Evolutionary conservation across 2,797 vertebrate genomes (phyloP).

Genomic region (Pogonophryne albipinna): DNA sequence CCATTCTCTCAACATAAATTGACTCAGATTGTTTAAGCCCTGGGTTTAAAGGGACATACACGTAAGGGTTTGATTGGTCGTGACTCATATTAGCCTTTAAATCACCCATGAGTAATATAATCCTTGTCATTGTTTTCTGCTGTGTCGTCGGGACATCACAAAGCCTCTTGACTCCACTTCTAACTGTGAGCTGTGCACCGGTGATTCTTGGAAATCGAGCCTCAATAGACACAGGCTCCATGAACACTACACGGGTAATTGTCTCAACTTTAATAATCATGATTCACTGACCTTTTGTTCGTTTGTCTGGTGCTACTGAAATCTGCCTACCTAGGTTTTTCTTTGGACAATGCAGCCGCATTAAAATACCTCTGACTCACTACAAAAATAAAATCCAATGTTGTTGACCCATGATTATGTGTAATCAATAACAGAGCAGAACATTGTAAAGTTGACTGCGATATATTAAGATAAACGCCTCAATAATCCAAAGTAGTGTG

Average conservation of each 20-base stretch:
- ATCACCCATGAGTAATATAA: conserved; percentile 18
- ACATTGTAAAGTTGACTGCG: background rate
- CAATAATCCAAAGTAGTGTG: background rate
- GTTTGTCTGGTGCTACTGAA: background rate
- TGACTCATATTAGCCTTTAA: conserved; percentile 21
- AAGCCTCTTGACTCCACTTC: conserved; percentile 21
- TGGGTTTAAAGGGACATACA: conserved; percentile 18
- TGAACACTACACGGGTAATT: background rate
- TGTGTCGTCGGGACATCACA: conserved; percentile 9
- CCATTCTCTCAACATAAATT: background rate
- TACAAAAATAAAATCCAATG: background rate
- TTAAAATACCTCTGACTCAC: too few relatives aligned
- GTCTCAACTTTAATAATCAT: conserved; percentile 12
- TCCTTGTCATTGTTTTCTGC: conserved; percentile 7
- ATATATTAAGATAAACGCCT: background rate
- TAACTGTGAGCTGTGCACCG: conserved; percentile 1
- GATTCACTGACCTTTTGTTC: background rate
- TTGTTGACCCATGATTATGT: background rate
- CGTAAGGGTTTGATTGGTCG: conserved; percentile 36
- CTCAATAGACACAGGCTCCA: conserved; percentile 5
- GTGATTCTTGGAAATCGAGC: conserved; percentile 7
- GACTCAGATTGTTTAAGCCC: background rate
- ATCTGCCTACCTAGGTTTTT: background rate
- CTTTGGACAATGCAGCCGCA: background rate
- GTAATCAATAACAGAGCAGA: background rate